Percentiles rank a stretch among this genome's conserved stretches.
Conservation (phyloP, 2,797 vertebrate species). For the Poeciliopsis presidionis region DNA sequence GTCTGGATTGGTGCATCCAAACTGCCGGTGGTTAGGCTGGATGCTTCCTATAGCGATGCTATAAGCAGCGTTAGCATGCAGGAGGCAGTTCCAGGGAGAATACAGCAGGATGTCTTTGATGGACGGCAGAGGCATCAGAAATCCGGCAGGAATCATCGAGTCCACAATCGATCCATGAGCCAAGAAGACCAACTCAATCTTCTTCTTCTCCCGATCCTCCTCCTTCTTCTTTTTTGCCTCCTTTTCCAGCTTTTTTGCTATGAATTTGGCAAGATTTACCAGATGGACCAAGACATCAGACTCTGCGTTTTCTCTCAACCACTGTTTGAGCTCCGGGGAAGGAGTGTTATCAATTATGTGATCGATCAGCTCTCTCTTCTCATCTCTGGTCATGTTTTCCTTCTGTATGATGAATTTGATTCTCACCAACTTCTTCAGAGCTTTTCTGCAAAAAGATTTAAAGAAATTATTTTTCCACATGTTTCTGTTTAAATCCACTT, state of each 20-base stretch:
- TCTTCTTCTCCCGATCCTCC: not conserved
- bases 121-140: not conserved
- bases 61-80: not conserved
- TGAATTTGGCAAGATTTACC: not conserved
- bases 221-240: not conserved
- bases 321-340: not conserved
- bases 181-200: not conserved
- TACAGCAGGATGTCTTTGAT: conserved; percentile 4
- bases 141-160: not conserved
- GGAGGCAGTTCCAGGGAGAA: conserved; percentile 9
- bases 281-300: conserved; percentile 1
- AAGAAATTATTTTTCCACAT: not conserved
- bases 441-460: conserved; percentile 3
- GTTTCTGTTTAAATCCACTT: not conserved
- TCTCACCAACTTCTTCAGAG: not conserved
- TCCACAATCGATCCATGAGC: conserved; percentile 5
- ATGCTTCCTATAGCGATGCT: conserved; percentile 6
- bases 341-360: not conserved
- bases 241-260: not conserved
- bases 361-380: not conserved
- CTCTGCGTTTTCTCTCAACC: conserved; percentile 8
- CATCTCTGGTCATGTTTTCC: not conserved
- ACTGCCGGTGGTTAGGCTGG: not conserved
- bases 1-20: not conserved
- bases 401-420: conserved; percentile 6